These are phyloP conservation scores for Drosophila sucinea DNA, from an alignment of 1,140 invertebrate genomes.

Conservation along the genomic window DNA sequence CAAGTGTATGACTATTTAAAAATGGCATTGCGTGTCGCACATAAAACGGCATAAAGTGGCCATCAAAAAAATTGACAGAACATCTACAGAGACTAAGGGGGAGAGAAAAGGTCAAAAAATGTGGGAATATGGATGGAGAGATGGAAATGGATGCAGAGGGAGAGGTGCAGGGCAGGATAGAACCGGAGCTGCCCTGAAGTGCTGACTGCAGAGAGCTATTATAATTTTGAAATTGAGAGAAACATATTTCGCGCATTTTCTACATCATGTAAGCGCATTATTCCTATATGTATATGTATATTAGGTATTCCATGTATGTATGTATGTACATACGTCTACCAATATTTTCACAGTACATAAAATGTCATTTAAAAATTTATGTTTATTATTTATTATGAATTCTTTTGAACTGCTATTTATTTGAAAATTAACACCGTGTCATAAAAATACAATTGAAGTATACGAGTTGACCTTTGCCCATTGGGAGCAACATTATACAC, in stretches of 20 bases:
- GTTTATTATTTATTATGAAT: constrained; percentile 23
- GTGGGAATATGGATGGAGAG: neutral
- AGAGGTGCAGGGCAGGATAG: neutral
- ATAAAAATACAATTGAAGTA: neutral
- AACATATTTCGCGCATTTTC: constrained; percentile 66
- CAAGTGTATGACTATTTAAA: constrained; percentile 59
- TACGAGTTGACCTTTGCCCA: neutral
- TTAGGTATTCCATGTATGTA: neutral
- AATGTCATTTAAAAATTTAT: constrained; percentile 67
- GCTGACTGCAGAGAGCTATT: constrained; percentile 45
- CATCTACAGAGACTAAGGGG: constrained; percentile 30
- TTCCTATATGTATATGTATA: constrained; percentile 39
- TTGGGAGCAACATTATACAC: neutral
- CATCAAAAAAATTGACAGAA: constrained; percentile 72
- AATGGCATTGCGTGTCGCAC: constrained; percentile 50
- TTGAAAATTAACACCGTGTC: constrained; percentile 22
- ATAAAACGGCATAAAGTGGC: constrained; percentile 69
- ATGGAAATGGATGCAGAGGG: constrained; percentile 1
- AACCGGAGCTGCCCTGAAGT: neutral
- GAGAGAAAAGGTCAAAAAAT: neutral
- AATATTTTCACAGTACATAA: constrained; percentile 52
- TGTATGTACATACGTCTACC: neutral
- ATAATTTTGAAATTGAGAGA: constrained; percentile 64
- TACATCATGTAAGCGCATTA: constrained; percentile 44
- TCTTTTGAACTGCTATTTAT: constrained; percentile 31